phyloP scores from a whole-genome alignment of 2,888 invertebrate genomes.

The Acholoe squamosa region DNA sequence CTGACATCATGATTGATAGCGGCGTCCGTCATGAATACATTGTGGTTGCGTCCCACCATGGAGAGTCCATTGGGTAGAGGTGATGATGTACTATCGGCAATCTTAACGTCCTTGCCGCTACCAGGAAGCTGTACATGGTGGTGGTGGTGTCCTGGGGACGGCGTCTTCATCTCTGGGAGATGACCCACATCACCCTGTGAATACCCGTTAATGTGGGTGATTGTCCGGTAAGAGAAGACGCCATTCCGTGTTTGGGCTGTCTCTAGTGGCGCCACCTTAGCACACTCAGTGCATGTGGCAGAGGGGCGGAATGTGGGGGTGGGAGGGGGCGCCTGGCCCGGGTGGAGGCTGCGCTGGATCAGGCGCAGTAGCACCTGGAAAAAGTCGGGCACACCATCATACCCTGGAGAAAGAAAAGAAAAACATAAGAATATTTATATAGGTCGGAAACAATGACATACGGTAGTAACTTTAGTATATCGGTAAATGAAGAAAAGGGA shows the following conservation, averaged over 20 bases:
- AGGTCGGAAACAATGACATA: too few relatives aligned
- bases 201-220: conserved; percentile 53
- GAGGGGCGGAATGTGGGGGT: conserved; percentile 4
- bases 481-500: too few relatives aligned
- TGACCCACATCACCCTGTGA: not conserved
- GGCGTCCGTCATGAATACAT: conserved; percentile 33
- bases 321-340: not conserved
- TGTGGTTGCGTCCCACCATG: conserved; percentile 48
- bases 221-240: conserved; percentile 47
- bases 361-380: conserved; percentile 66
- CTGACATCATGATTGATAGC: not conserved
- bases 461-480: too few relatives aligned
- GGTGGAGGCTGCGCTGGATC: conserved; percentile 58
- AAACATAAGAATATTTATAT: not conserved
- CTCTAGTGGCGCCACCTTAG: not conserved
- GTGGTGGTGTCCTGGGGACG: not conserved
- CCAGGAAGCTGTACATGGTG: not conserved
- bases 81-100: not conserved
- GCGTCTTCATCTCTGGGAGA: not conserved
- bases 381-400: conserved; percentile 70
- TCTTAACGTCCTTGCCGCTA: not conserved
- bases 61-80: conserved; percentile 48
- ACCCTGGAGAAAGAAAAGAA: conserved; percentile 64
- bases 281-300: conserved; percentile 26
- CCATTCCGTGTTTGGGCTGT: not conserved